Base-by-base conservation (phyloP, 2,113 vertebrate genomes). In the Chloropsis hardwickii region DNA sequence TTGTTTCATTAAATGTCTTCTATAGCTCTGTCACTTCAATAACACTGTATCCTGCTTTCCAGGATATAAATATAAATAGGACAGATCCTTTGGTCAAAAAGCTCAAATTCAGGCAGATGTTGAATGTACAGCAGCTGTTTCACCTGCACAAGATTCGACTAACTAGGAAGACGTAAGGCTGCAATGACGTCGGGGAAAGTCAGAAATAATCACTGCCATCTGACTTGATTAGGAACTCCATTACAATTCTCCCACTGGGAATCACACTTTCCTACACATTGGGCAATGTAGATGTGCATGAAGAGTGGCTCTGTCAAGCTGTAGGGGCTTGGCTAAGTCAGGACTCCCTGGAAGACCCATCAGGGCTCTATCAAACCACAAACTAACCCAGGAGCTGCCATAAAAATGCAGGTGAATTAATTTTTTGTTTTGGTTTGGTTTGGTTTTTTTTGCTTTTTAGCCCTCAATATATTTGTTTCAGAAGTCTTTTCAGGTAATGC, bases 351-450 rank as follows among this genome's bases (percentile, higher is more conserved):
- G 29, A 80, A 80, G 14, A 86, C 6, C 29, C 16, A 62, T 48
- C 20, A 57, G 37, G 11, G 21, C 7, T 81, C 33, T 42, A 9
- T 48, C 47, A 89, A 86, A 62, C 10, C 22, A 66, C 21, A 89
- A 87, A 22, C 3, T 54, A 29, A 27, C 17, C 51, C 8, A 64
- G 29, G 18, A 74, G 5, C 29, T 71, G 11, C 60, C 19, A 67
- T 47, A 17, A 39, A 81, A 83, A 83, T 14, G 1, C 14, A 47
- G 9, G 8, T 39, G 7, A 76, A 33, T 11, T 28, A 11, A 1
- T 45, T 54, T 78, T 54, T 31, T 4, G 1, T 0, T 2, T 2
- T 2, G 2, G 35, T 3, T 37, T 37, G n/a, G 57, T 65, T 87
- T 5, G 31, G 1, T 40, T 80, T 69, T 76, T 40, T 80, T 69